phyloP scores from a whole-genome alignment of 2,888 invertebrate genomes.

The Phorcus lineatus region DNA sequence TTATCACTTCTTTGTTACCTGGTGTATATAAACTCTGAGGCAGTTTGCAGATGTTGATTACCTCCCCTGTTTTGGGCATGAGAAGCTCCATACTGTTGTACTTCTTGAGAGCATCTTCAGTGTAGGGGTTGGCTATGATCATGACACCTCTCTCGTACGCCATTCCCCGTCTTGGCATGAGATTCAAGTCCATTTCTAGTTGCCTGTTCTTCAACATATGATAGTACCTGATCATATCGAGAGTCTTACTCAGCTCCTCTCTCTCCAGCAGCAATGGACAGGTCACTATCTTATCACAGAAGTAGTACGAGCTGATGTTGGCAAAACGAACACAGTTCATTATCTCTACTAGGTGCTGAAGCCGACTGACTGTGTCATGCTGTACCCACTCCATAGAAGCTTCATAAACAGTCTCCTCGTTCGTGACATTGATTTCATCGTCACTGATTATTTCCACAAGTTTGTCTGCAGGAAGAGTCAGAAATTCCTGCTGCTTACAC shows the following conservation, averaged over 20 bases:
- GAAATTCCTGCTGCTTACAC: conserved; percentile 70
- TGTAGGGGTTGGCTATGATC: conserved; percentile 73
- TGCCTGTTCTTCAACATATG: conserved; percentile 72
- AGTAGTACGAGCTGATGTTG: conserved; percentile 73
- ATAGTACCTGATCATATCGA: conserved; percentile 67
- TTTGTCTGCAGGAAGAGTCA: conserved; percentile 70
- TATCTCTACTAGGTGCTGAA: conserved; percentile 52
- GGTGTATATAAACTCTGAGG: conserved; percentile 74
- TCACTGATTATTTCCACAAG: conserved; percentile 71
- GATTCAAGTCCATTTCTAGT: conserved; percentile 71
- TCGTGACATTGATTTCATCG: conserved; percentile 67
- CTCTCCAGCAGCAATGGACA: conserved; percentile 56
- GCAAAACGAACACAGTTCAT: conserved; percentile 73
- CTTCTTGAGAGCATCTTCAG: conserved; percentile 70
- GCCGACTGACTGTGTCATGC: conserved; percentile 50
- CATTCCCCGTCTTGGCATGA: conserved; percentile 70
- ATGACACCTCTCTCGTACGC: conserved; percentile 68
- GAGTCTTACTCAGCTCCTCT: conserved; percentile 49
- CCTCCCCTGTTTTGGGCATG: conserved; percentile 67
- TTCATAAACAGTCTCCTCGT: conserved; percentile 70
- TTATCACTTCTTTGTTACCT: conserved; percentile 51
- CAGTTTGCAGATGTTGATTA: conserved; percentile 69
- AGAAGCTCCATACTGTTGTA: conserved; percentile 73
- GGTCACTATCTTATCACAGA: conserved; percentile 72
- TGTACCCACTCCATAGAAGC: conserved; percentile 71